Base-by-base conservation (phyloP, 2,888 invertebrate species). In the Conistra vaccinii region DNA sequence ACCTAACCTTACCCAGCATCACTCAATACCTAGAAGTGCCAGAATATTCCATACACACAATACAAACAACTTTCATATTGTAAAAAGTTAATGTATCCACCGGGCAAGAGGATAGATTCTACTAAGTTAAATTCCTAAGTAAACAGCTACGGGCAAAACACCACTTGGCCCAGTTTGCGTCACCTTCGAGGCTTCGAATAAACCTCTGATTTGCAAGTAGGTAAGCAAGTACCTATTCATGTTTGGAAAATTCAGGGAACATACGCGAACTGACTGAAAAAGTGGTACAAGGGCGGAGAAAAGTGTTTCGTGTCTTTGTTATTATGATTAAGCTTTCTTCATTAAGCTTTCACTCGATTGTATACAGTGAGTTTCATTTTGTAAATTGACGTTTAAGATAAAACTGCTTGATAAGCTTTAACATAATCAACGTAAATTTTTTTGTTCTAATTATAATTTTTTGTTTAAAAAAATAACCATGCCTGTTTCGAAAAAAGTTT, bases 131-230 rank as follows among this genome's bases (percentile, higher is more conserved):
- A 80, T 60, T 76, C 32, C n/a, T 53, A 69, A 69, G 57, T 48
- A 73, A 70, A 73, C 61, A 71, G 26, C 39, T 45, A 6, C 39
- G 35, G 32, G 35, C 51, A 73, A 70, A 84, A 81, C 67, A 75
- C 62, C 63, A 82, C 86, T 86, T 86, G 81, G 29, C 84, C 84
- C 78, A 85, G 76, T 87, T 89, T 73, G 23, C 65, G 67, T 80
- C 69, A 81, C 85, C 81, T 89, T 79, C 76, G 81, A 74, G 71
- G 73, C 75, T 87, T 80, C 65, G 69, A 79, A 76, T 80, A 83
- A 78, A 85, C 69, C 71, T 69, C 72, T 65, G 68, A 81, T 83
- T 86, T 84, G 68, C 61, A 73, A 80, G 76, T 58, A 74, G 57
- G 68, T 63, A 71, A 69, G 75, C 60, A 65, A 45, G 73, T 68